These are phyloP conservation scores for Tinea trinotella DNA, from an alignment of 2,888 invertebrate genomes.

Conservation along the genomic window DNA sequence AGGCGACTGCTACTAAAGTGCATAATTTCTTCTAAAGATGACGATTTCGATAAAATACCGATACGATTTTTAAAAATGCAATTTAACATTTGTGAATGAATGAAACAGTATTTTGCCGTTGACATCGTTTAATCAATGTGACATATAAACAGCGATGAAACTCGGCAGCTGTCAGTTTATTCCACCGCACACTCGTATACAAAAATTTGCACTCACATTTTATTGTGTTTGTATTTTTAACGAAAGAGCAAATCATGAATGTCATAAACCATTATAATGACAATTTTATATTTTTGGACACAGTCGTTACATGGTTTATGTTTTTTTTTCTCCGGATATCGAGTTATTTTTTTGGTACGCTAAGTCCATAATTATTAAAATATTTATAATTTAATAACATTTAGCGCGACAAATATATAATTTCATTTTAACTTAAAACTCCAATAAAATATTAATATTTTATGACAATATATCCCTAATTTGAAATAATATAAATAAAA, in stretches of 20 bases:
- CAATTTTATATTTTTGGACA: background rate
- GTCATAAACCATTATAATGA: background rate
- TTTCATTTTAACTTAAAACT: too few relatives aligned
- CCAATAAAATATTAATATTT: too few relatives aligned
- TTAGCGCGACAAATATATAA: too few relatives aligned
- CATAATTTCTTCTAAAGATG: background rate
- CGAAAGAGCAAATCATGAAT: slow-evolving; percentile 3
- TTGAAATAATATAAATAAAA: too few relatives aligned
- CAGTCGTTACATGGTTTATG: background rate
- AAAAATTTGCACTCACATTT: slow-evolving; percentile 8
- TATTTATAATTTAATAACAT: too few relatives aligned
- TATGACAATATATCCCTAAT: too few relatives aligned
- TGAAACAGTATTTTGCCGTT: slow-evolving; percentile 27
- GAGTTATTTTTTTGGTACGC: too few relatives aligned
- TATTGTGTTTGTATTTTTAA: background rate
- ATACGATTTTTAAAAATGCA: background rate
- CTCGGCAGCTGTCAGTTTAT: slow-evolving; percentile 12
- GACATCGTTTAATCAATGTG: slow-evolving; percentile 47
- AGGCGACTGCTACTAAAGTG: too few relatives aligned
- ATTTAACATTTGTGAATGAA: background rate
- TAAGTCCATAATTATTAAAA: too few relatives aligned
- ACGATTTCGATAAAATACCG: background rate
- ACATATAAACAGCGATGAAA: slow-evolving; percentile 36
- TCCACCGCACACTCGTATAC: background rate
- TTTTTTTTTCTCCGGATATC: background rate